Evolutionary conservation across 2,888 invertebrate species (phyloP).

Genomic region (Clitarchus hookeri): DNA sequence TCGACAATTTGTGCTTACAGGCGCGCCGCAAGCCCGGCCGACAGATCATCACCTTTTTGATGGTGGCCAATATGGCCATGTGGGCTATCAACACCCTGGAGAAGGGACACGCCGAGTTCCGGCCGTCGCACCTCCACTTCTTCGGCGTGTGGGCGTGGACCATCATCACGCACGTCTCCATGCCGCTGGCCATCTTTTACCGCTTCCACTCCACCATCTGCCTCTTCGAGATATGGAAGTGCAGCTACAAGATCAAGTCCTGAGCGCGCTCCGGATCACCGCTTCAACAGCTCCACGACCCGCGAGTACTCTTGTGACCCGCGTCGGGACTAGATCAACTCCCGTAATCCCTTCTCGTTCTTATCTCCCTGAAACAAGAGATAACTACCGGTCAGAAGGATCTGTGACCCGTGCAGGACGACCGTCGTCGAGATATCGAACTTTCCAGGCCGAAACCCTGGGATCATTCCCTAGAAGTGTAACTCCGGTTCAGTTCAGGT

Average conservation of each 20-base stretch:
- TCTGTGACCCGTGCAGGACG: no score
- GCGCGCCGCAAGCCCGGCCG: constrained; percentile 78
- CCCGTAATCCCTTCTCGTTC: no score
- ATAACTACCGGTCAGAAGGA: no score
- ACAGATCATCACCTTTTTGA: constrained; percentile 82
- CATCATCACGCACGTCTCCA: constrained; percentile 55
- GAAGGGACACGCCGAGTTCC: constrained; percentile 50
- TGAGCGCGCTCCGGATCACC: background rate
- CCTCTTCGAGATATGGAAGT: constrained; percentile 57
- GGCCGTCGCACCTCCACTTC: constrained; percentile 55
- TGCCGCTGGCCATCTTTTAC: constrained; percentile 57
- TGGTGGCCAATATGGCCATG: constrained; percentile 81
- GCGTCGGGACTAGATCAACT: no score
- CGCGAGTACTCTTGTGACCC: no score
- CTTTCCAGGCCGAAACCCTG: no score
- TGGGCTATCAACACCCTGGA: constrained; percentile 70
- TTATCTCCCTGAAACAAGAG: no score
- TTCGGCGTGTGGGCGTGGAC: constrained; percentile 56
- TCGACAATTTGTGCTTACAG: constrained; percentile 52
- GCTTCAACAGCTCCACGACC: no score
- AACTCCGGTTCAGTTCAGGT: no score
- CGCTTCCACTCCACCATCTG: constrained; percentile 56
- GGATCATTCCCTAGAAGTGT: no score
- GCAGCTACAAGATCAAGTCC: constrained; percentile 52
- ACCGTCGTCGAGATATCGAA: no score